Conservation (phyloP, 2,113 vertebrate genomes). For the Labrus mixtus region DNA sequence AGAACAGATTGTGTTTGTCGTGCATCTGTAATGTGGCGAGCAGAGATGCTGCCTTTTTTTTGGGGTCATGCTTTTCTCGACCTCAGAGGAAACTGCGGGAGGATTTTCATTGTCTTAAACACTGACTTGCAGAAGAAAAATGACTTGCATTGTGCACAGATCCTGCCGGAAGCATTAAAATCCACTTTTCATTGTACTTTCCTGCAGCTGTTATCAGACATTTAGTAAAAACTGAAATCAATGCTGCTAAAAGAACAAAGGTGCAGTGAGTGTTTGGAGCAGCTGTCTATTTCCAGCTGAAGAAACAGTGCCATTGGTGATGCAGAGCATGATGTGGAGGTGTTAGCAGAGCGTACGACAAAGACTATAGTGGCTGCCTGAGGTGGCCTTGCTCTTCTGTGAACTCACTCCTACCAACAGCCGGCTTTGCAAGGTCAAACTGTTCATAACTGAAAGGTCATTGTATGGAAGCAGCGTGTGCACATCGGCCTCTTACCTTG, state of each 20-base stretch:
- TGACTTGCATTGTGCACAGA: neutral
- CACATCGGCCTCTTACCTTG: slow-evolving; percentile 33
- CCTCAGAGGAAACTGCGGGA: slow-evolving; percentile 20
- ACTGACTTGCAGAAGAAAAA: slow-evolving; percentile 16
- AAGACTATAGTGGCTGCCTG: slow-evolving; percentile 58
- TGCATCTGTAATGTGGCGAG: slow-evolving; percentile 59
- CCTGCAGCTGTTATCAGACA: slow-evolving; percentile 3
- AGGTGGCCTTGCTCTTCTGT: slow-evolving; percentile 67
- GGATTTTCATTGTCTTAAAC: slow-evolving; percentile 19
- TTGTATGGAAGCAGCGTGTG: slow-evolving; percentile 17
- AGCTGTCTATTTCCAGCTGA: slow-evolving; percentile 38
- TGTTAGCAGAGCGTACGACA: slow-evolving; percentile 61
- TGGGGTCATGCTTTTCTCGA: slow-evolving; percentile 50
- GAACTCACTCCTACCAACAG: slow-evolving; percentile 72
- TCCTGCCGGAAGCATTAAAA: slow-evolving; percentile 6
- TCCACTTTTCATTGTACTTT: neutral
- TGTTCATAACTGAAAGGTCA: slow-evolving; percentile 64
- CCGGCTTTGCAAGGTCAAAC: slow-evolving; percentile 60
- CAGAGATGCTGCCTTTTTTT: slow-evolving; percentile 58
- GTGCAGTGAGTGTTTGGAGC: slow-evolving; percentile 23
- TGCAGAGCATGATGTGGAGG: slow-evolving; percentile 62
- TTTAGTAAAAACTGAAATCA: slow-evolving; percentile 20
- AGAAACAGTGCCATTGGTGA: slow-evolving; percentile 49
- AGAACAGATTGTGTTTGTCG: slow-evolving; percentile 72
- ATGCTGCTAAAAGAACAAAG: slow-evolving; percentile 34